Evolutionary conservation across 2,113 vertebrate species (phyloP).

Genomic region (Turnix velox): DNA sequence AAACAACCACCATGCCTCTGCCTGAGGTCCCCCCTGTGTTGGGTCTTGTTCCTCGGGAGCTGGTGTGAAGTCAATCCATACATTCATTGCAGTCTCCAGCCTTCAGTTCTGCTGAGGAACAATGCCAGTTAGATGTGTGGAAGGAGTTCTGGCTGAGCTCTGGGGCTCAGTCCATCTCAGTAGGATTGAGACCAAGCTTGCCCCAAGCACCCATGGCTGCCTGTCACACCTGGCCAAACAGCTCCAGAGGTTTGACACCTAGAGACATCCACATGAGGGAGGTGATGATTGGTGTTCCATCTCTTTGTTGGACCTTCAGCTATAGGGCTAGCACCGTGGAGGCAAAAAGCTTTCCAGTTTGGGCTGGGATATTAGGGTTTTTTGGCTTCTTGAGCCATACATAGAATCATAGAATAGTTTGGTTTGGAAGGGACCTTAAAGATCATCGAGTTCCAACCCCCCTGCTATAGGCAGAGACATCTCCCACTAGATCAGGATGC

Average conservation of each 20-base stretch:
- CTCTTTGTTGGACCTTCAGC: background rate
- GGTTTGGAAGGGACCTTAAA: too few species aligned
- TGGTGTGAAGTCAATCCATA: background rate
- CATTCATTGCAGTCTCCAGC: background rate
- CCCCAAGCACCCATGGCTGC: background rate
- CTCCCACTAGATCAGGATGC: too few species aligned
- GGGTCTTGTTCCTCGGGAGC: rapidly evolving
- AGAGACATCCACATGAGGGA: rapidly evolving
- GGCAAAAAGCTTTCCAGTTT: background rate
- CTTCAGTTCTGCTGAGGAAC: background rate
- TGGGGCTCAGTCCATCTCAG: background rate
- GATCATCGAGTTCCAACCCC: too few species aligned
- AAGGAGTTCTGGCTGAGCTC: background rate
- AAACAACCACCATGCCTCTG: background rate
- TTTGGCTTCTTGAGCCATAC: background rate
- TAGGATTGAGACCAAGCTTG: rapidly evolving
- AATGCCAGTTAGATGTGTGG: background rate
- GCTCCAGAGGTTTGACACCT: rapidly evolving
- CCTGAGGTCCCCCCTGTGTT: rapidly evolving
- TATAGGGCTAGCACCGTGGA: background rate
- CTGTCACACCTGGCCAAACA: background rate
- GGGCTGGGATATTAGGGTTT: rapidly evolving
- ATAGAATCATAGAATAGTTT: too few species aligned
- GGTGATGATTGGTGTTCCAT: background rate
- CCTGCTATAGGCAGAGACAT: too few species aligned